These are phyloP conservation scores for Archaeoteleia sp. DNA, from an alignment of 2,888 invertebrate species.

Conservation along the genomic window DNA sequence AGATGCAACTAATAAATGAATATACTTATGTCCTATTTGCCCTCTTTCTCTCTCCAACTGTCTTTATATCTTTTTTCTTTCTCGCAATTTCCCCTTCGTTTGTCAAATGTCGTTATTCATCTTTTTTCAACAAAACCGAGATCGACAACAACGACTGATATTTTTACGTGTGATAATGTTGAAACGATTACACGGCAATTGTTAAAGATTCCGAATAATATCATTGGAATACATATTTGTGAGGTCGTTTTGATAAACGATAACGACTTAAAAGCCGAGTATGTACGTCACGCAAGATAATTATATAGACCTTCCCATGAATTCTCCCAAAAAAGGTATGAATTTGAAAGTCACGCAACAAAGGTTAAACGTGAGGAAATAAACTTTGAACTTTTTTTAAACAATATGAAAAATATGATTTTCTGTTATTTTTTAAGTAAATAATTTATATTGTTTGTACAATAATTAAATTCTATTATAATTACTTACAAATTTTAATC, in stretches of 20 bases:
- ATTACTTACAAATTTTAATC: too few relatives aligned
- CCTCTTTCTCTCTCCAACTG: background rate
- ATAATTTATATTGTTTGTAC: too few relatives aligned
- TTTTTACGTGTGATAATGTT: conserved; percentile 29
- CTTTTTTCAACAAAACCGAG: conserved; percentile 54
- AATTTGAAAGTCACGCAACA: background rate
- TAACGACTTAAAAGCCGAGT: too few relatives aligned
- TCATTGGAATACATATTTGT: background rate
- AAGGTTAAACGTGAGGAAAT: too few relatives aligned
- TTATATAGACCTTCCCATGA: too few relatives aligned
- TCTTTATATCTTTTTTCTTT: conserved; percentile 15
- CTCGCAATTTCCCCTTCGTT: conserved; percentile 10
- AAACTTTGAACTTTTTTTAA: too few relatives aligned
- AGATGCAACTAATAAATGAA: too few relatives aligned
- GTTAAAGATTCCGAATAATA: conserved; percentile 13
- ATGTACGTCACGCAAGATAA: too few relatives aligned
- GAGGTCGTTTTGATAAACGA: background rate
- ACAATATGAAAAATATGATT: too few relatives aligned
- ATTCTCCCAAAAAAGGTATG: background rate
- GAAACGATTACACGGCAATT: conserved; percentile 8
- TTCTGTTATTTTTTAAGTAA: too few relatives aligned
- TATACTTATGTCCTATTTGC: too few relatives aligned
- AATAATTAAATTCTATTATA: too few relatives aligned
- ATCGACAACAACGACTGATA: conserved; percentile 41
- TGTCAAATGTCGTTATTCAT: conserved; percentile 44